Evolutionary conservation across 1,140 invertebrate genomes (phyloP).

Genomic region (Drosophila biarmipes): DNA sequence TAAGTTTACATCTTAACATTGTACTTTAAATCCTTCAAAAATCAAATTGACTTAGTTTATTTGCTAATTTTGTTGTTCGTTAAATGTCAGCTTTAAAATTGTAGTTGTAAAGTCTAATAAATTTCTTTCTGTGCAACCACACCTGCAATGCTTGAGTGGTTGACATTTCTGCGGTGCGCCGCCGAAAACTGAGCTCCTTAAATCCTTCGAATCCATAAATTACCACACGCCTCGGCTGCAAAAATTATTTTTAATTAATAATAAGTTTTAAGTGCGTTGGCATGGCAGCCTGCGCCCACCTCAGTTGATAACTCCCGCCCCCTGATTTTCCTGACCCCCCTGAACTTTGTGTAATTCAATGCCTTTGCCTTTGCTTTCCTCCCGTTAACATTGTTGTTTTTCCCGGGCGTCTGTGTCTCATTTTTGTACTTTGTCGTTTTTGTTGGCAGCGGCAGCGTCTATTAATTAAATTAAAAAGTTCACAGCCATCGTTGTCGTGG

Average conservation of each 20-base stretch:
- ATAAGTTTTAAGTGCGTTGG: slow-evolving; percentile 69
- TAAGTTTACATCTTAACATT: too few species aligned
- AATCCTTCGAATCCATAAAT: slow-evolving; percentile 57
- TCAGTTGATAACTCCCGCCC: slow-evolving; percentile 28
- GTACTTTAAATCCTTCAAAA: too few species aligned
- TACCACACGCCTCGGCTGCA: slow-evolving; percentile 23
- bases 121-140: neutral
- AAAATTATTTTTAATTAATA: slow-evolving; percentile 77
- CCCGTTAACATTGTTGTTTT: slow-evolving; percentile 23
- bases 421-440: slow-evolving; percentile 36
- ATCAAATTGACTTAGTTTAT: too few species aligned
- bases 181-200: slow-evolving; percentile 23
- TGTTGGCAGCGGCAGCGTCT: slow-evolving; percentile 50
- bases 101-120: neutral
- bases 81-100: too few species aligned
- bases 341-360: slow-evolving; percentile 76
- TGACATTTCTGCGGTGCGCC: slow-evolving; percentile 24
- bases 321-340: slow-evolving; percentile 8
- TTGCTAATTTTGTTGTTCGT: too few species aligned
- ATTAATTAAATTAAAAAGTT: slow-evolving; percentile 80
- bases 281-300: slow-evolving; percentile 32
- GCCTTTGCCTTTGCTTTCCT: slow-evolving; percentile 31
- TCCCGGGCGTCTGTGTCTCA: slow-evolving; percentile 37
- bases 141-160: slow-evolving; percentile 1
- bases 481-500: slow-evolving; percentile 49